These are phyloP conservation scores for Pachyseris speciosa DNA, from an alignment of 64 coral and sea anemone species.

Conservation along the genomic window DNA sequence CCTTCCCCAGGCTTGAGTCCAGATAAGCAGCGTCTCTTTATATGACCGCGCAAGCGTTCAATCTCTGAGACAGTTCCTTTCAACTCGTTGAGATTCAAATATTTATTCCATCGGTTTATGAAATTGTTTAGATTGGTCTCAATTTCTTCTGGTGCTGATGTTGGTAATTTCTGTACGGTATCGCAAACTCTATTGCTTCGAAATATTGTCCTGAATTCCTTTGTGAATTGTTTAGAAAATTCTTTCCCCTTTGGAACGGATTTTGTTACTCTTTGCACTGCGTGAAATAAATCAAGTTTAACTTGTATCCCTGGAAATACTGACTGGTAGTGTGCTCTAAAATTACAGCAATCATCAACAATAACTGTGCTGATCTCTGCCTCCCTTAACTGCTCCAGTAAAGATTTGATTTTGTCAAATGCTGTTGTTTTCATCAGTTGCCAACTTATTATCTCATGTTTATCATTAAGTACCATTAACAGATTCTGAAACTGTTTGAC, in stretches of 20 bases:
- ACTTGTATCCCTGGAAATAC: neutral
- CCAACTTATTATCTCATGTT: constrained; percentile 52
- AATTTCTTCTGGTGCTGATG: constrained; percentile 44
- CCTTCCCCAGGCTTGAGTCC: neutral
- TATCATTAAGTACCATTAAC: constrained; percentile 71
- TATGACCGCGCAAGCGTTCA: neutral
- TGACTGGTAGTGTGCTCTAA: neutral
- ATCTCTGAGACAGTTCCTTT: neutral
- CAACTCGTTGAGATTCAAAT: neutral
- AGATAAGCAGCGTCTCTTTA: constrained; percentile 1
- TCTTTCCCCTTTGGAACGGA: neutral
- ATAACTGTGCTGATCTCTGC: neutral
- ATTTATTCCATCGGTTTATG: constrained; percentile 31
- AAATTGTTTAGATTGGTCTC: constrained; percentile 60
- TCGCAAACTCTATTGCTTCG: constrained; percentile 12
- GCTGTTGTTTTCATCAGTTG: constrained; percentile 44
- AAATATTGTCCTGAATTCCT: constrained; percentile 32
- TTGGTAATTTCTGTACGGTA: neutral
- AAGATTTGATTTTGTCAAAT: constrained; percentile 59
- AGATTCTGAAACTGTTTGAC: constrained; percentile 76
- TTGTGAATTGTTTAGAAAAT: constrained; percentile 27
- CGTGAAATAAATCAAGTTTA: constrained; percentile 61
- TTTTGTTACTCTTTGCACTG: constrained; percentile 15
- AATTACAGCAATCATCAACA: constrained; percentile 46
- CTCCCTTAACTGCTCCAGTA: constrained; percentile 19